Percentiles rank a stretch among this genome's conserved stretches.
phyloP scores from a whole-genome alignment of 2,113 vertebrate species.

The Syrrhaptes paradoxus region DNA sequence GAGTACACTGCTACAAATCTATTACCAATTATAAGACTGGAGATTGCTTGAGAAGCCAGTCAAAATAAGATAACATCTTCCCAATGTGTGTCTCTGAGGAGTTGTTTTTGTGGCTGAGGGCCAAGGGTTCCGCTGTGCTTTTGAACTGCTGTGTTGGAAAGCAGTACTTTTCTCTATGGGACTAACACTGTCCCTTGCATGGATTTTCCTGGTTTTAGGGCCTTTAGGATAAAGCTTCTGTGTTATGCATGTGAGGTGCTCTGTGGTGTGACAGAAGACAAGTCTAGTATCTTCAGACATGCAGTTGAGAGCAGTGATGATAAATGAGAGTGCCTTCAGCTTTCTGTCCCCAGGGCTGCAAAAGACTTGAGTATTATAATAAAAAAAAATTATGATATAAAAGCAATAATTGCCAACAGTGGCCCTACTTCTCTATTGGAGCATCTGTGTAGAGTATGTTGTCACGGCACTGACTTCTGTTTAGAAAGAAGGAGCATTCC shows the following conservation, averaged over 20 bases:
- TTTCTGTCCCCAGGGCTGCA: background rate
- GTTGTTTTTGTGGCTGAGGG: background rate
- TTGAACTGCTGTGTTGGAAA: background rate
- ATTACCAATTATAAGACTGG: rapidly evolving
- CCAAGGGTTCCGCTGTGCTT: background rate
- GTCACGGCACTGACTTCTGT: rapidly evolving
- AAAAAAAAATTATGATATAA: background rate
- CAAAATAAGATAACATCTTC: background rate
- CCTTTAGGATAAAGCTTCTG: background rate
- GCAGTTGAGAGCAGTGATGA: background rate
- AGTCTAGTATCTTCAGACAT: background rate
- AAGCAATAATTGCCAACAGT: background rate
- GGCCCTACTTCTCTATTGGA: rapidly evolving
- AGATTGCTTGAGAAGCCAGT: background rate
- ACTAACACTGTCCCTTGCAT: background rate
- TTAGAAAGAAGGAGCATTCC: background rate
- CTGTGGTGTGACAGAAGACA: background rate
- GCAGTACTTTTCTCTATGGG: background rate
- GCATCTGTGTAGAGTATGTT: background rate
- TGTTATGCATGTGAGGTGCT: rapidly evolving
- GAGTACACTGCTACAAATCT: background rate
- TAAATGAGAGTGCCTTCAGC: background rate
- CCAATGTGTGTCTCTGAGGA: background rate
- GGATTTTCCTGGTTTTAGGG: background rate
- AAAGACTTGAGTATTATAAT: background rate